Evolutionary conservation across 2,888 invertebrate species (phyloP).

Genomic region (Synergus laeviventris): DNA sequence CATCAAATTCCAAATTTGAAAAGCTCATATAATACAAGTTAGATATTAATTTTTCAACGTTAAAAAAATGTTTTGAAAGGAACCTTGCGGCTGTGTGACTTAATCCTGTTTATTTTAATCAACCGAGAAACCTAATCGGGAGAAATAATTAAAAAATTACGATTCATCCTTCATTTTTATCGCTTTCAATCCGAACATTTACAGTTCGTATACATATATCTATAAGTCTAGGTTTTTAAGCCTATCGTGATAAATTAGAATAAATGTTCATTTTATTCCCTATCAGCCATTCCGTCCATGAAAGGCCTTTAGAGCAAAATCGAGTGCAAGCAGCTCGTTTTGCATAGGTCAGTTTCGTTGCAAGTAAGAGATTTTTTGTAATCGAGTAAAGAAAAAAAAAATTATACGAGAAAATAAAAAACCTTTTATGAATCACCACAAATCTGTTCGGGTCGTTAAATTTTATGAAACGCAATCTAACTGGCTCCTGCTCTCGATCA

Average conservation of each 20-base stretch:
- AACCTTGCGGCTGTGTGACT: slow-evolving; percentile 69
- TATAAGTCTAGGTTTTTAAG: slow-evolving; percentile 46
- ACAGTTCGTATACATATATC: slow-evolving; percentile 28
- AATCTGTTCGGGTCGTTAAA: slow-evolving; percentile 42
- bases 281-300: slow-evolving; percentile 74
- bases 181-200: slow-evolving; percentile 5
- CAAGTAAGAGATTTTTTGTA: slow-evolving; percentile 43
- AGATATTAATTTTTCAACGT: slow-evolving; percentile 8
- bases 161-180: too few species aligned
- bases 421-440: not conserved
- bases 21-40: slow-evolving; percentile 13
- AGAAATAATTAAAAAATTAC: slow-evolving; percentile 17
- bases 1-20: slow-evolving; percentile 3
- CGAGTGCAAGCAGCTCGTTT: slow-evolving; percentile 55
- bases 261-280: slow-evolving; percentile 53
- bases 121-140: not conserved
- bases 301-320: slow-evolving; percentile 70
- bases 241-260: slow-evolving; percentile 44
- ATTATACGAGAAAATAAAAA: not conserved
- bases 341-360: slow-evolving; percentile 67
- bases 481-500: slow-evolving; percentile 3
- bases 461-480: slow-evolving; percentile 18
- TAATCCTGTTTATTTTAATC: slow-evolving; percentile 54
- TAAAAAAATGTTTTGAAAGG: slow-evolving; percentile 13
- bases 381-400: slow-evolving; percentile 42